These are phyloP conservation scores for Oxytorus armatus DNA, from an alignment of 2,888 invertebrate genomes.

Conservation along the genomic window DNA sequence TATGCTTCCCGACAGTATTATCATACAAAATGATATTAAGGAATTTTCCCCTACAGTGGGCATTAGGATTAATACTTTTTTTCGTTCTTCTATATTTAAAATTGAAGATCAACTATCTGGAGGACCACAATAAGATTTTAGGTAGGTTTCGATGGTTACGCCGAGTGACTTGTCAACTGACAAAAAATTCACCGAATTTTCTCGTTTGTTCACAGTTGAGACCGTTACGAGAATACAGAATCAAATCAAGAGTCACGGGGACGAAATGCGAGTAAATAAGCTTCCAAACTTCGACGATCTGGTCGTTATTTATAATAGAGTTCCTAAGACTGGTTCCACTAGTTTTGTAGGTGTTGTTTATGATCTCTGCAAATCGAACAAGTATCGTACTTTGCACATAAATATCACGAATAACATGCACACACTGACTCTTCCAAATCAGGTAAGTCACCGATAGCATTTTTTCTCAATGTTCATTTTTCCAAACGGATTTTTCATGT, in stretches of 20 bases:
- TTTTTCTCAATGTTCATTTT: slow-evolving; percentile 3
- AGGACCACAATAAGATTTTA: slow-evolving; percentile 81
- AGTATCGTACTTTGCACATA: slow-evolving; percentile 95
- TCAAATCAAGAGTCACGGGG: slow-evolving; percentile 72
- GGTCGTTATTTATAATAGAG: slow-evolving; percentile 96
- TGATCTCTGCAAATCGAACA: slow-evolving; percentile 92
- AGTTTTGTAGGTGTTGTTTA: slow-evolving; percentile 97
- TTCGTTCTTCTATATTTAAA: slow-evolving; percentile 82
- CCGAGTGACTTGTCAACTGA: slow-evolving; percentile 34
- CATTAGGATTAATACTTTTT: slow-evolving; percentile 78
- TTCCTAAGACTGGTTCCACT: slow-evolving; percentile 98
- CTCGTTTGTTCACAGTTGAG: slow-evolving; percentile 78
- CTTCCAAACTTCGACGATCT: slow-evolving; percentile 86
- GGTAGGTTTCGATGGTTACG: slow-evolving; percentile 79
- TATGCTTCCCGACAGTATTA: slow-evolving; percentile 60
- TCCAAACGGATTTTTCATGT: background rate
- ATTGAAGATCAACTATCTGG: slow-evolving; percentile 81
- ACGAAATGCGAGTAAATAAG: slow-evolving; percentile 66
- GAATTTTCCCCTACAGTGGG: slow-evolving; percentile 80
- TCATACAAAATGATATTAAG: slow-evolving; percentile 78
- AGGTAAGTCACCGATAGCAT: slow-evolving; percentile 86
- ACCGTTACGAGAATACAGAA: slow-evolving; percentile 78
- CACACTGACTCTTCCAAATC: slow-evolving; percentile 96
- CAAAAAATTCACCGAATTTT: slow-evolving; percentile 4
- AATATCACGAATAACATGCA: slow-evolving; percentile 98